Conservation (phyloP, 2,888 invertebrate genomes). For the Asteroscopus sphinx region DNA sequence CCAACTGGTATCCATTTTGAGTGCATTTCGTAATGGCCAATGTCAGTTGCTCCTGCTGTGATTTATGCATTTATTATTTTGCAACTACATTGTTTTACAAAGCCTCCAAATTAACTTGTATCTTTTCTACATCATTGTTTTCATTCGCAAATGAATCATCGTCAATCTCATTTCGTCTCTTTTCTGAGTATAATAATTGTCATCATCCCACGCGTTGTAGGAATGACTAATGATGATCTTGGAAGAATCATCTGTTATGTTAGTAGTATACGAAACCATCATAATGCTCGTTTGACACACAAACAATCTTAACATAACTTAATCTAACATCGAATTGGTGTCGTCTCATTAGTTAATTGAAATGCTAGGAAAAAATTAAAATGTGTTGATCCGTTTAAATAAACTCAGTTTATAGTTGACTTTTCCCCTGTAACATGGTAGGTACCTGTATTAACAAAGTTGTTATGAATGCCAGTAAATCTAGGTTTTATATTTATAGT, state of each 20-base stretch:
- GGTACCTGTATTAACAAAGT: too few relatives aligned
- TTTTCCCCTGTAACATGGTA: too few relatives aligned
- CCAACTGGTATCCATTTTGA: constrained; percentile 72
- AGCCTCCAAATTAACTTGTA: constrained; percentile 42
- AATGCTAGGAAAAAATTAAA: background rate
- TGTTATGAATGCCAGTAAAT: constrained; percentile 1
- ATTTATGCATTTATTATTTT: constrained; percentile 59
- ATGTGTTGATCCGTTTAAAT: too few relatives aligned
- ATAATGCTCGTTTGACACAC: constrained; percentile 39
- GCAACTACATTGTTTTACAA: constrained; percentile 57
- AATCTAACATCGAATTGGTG: constrained; percentile 24
- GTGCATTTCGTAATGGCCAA: constrained; percentile 67
- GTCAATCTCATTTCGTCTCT: constrained; percentile 71
- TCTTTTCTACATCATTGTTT: constrained; percentile 61
- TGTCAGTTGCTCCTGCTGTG: constrained; percentile 56
- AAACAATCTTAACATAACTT: constrained; percentile 44
- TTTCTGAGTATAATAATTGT: constrained; percentile 74
- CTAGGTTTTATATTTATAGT: background rate
- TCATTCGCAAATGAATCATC: constrained; percentile 75
- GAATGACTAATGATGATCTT: constrained; percentile 68
- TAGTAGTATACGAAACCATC: constrained; percentile 23
- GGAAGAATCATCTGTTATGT: constrained; percentile 59
- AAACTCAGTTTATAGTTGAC: too few relatives aligned
- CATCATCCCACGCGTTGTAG: constrained; percentile 70
- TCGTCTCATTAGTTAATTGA: constrained; percentile 3